Conservation (phyloP, 2,113 vertebrate genomes). For the Psilopogon haemacephalus region DNA sequence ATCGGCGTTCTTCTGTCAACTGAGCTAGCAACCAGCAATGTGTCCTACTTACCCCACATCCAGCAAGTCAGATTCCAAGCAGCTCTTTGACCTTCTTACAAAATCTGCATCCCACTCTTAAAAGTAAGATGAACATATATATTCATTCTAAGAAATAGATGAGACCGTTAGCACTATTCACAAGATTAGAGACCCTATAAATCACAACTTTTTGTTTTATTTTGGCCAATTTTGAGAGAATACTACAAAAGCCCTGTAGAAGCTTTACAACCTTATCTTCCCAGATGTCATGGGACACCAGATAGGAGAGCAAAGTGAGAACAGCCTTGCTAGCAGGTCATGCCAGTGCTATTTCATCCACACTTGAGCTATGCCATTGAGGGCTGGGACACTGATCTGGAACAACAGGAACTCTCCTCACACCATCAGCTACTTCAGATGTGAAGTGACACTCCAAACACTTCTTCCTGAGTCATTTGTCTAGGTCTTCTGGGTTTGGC, state of each 20-base stretch:
- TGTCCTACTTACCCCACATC: neutral
- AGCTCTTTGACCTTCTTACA: neutral
- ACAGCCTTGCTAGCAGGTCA: neutral
- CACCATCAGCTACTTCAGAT: neutral
- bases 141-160: neutral
- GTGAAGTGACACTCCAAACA: neutral
- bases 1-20: neutral
- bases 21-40: accelerated
- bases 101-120: neutral
- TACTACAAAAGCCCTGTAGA: neutral
- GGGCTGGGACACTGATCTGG: neutral
- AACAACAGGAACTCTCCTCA: neutral
- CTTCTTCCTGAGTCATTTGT: accelerated
- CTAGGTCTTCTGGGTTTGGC: neutral
- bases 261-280: neutral
- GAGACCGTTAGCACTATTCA: neutral
- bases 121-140: neutral
- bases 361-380: neutral
- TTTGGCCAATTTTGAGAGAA: neutral
- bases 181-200: neutral
- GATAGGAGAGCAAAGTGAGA: neutral
- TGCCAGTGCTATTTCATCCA: neutral
- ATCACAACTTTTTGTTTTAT: neutral
- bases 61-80: neutral
- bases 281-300: neutral